Conservation (phyloP, 2,113 vertebrate genomes). For the Apteryx mantelli region DNA sequence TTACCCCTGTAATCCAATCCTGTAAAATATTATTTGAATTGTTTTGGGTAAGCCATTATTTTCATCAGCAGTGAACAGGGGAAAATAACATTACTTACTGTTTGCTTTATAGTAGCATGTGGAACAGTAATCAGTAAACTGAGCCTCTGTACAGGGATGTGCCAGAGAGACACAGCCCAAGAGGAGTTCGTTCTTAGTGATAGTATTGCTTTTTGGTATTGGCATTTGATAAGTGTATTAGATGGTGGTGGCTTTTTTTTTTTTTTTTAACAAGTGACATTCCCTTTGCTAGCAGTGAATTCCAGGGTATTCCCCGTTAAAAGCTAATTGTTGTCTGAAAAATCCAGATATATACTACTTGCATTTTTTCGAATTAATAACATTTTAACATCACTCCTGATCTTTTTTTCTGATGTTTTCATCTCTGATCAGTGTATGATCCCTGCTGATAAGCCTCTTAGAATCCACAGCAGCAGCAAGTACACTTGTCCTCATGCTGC, state of each 20-base stretch:
- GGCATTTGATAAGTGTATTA: not conserved
- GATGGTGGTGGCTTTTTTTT: too few species aligned
- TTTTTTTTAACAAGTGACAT: not conserved
- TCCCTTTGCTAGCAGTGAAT: not conserved
- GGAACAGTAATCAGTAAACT: not conserved
- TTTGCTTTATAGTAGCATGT: not conserved
- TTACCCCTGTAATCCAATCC: not conserved
- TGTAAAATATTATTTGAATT: not conserved
- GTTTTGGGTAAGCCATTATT: not conserved
- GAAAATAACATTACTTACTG: not conserved
- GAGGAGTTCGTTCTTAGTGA: not conserved
- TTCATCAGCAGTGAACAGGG: not conserved
- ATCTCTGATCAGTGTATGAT: not conserved
- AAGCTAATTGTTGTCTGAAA: not conserved
- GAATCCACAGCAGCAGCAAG: not conserved
- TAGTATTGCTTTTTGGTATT: not conserved
- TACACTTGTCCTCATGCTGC: fast-evolving
- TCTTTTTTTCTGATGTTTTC: not conserved
- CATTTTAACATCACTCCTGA: not conserved
- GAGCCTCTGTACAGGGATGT: not conserved
- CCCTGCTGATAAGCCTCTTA: not conserved
- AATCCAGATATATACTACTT: not conserved
- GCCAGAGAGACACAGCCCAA: too few species aligned
- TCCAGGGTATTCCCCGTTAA: not conserved
- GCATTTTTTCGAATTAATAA: not conserved